A percentile compares a stretch with the other conserved stretches of the same genome.
These are phyloP conservation scores for Atta cephalotes DNA, from an alignment of 1,140 invertebrate species.

Conservation along the genomic window DNA sequence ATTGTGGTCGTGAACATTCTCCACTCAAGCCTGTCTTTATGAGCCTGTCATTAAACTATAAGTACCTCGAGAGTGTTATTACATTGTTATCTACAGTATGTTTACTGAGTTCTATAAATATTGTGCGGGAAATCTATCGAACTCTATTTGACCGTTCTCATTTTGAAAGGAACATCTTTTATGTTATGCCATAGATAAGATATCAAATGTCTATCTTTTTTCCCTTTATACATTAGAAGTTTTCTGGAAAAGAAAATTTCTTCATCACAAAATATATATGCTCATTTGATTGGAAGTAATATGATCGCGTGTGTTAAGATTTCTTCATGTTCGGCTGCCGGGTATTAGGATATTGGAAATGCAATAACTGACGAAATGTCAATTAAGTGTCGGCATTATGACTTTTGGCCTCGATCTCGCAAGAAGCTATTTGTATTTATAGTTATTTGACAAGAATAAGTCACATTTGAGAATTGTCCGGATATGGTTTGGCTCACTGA, in stretches of 20 bases:
- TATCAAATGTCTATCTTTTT: background rate
- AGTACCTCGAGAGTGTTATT: slow-evolving; percentile 1
- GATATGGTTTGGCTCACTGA: background rate
- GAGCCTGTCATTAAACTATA: slow-evolving; percentile 28
- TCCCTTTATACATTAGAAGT: background rate
- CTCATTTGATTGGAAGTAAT: background rate
- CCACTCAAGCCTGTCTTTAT: slow-evolving; percentile 5
- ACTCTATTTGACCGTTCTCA: background rate
- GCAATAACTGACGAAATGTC: slow-evolving; percentile 5
- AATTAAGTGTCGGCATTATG: background rate
- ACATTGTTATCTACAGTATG: slow-evolving; percentile 21
- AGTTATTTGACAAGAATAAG: background rate
- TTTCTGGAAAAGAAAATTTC: background rate
- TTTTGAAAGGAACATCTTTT: background rate
- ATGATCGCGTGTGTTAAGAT: background rate
- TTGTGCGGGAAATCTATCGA: background rate
- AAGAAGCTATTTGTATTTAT: slow-evolving; percentile 36
- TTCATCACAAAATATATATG: no score
- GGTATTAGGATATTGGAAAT: slow-evolving; percentile 15
- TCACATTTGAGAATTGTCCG: background rate
- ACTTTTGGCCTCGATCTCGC: background rate
- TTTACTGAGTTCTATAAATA: slow-evolving; percentile 30
- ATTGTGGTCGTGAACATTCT: slow-evolving; percentile 7
- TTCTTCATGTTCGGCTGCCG: background rate
- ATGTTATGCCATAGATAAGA: slow-evolving; percentile 4